Percentiles rank a stretch among this genome's conserved stretches.
phyloP scores from a whole-genome alignment of 2,797 vertebrate genomes.

The Liasis olivaceus region DNA sequence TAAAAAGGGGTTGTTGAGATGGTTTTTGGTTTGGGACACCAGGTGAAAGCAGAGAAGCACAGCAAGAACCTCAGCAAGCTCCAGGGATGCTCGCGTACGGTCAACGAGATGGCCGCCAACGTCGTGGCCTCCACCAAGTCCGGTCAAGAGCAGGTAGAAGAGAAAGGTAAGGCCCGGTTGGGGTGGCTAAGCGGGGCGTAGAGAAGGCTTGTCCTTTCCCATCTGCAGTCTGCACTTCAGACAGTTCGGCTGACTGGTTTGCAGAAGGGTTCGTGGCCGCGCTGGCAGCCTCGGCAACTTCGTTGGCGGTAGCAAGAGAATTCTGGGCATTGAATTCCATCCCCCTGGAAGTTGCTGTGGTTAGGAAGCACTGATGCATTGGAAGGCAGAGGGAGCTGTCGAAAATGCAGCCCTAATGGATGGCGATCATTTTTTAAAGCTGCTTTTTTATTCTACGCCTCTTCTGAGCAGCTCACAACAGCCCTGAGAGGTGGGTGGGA shows the following conservation, averaged over 20 bases:
- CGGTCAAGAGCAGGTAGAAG: conserved; percentile 90
- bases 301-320: background rate
- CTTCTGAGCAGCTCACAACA: background rate
- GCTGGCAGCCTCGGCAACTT: background rate
- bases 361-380: no score
- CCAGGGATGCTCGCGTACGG: conserved; percentile 89
- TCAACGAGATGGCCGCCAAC: conserved; percentile 92
- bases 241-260: background rate
- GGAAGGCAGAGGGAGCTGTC: background rate
- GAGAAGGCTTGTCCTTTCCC: no score
- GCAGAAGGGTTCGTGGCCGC: no score
- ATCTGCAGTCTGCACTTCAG: background rate
- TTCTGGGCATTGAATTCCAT: background rate
- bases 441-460: background rate
- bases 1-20: background rate
- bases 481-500: no score
- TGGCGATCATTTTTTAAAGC: background rate
- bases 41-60: conserved; percentile 91
- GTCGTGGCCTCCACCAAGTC: conserved; percentile 94
- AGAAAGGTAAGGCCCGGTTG: conserved; percentile 77
- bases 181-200: background rate
- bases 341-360: no score
- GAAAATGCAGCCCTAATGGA: background rate
- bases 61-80: conserved; percentile 84
- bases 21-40: background rate